Evolutionary conservation across 2,113 vertebrate species (phyloP).

Genomic region (Emydura subglobosa): DNA sequence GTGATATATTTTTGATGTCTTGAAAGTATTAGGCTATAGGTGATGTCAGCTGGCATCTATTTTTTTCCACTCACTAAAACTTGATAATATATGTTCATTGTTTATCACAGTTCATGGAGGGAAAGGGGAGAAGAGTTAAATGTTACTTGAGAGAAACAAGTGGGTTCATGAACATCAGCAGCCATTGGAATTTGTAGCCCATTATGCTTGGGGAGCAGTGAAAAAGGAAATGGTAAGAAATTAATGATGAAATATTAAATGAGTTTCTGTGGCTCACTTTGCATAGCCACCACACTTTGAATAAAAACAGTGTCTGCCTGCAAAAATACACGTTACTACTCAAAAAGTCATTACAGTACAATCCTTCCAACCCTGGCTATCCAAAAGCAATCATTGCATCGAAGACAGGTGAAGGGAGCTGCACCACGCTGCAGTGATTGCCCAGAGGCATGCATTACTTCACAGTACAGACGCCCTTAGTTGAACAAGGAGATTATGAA

Average conservation of each 20-base stretch:
- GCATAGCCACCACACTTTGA: not conserved
- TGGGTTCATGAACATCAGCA: not conserved
- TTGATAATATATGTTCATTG: not conserved
- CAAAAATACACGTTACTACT: not conserved
- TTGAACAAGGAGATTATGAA: not conserved
- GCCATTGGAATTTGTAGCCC: not conserved
- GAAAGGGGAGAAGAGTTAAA: not conserved
- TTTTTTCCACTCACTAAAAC: not conserved
- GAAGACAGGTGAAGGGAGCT: not conserved
- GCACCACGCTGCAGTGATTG: not conserved
- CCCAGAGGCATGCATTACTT: not conserved
- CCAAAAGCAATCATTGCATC: not conserved
- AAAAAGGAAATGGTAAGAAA: conserved; percentile 19
- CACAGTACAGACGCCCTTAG: not conserved
- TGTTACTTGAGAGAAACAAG: not conserved
- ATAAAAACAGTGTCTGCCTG: not conserved
- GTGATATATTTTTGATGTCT: not conserved
- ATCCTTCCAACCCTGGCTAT: not conserved
- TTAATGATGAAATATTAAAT: conserved; percentile 9
- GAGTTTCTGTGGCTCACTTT: not conserved
- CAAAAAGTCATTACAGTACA: not conserved
- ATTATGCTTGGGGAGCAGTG: not conserved
- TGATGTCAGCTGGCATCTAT: not conserved
- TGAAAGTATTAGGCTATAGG: not conserved
- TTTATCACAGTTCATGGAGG: not conserved